phyloP scores from a whole-genome alignment of 2,797 vertebrate species.

The Rhynchonycteris naso region DNA sequence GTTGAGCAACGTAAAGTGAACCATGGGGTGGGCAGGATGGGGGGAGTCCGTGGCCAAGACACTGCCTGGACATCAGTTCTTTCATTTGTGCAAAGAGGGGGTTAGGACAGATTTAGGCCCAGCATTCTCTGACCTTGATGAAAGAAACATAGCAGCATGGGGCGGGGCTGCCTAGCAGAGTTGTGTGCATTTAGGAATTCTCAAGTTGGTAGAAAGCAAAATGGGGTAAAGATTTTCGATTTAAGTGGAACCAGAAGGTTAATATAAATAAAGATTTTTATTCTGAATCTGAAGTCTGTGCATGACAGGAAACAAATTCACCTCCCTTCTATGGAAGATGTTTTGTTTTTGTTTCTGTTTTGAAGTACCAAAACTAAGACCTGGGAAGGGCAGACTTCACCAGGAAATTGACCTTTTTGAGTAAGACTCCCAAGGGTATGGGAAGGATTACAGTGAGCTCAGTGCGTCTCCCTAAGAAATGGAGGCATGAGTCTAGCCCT shows the following conservation, averaged over 20 bases:
- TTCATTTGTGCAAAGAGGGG: background rate
- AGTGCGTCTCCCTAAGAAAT: background rate
- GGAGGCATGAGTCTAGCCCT: background rate
- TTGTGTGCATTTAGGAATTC: background rate
- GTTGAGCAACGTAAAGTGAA: background rate
- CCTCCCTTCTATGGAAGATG: background rate
- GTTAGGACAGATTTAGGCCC: background rate
- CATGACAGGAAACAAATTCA: background rate
- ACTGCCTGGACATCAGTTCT: background rate
- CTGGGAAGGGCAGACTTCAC: background rate
- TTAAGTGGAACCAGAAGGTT: background rate
- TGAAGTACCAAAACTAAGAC: background rate
- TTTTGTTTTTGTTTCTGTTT: conserved; percentile 1
- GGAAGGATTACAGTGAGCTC: background rate
- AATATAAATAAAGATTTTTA: background rate
- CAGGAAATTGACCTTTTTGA: background rate
- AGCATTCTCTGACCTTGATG: background rate
- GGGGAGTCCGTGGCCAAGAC: background rate
- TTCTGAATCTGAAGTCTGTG: background rate
- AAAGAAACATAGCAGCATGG: background rate
- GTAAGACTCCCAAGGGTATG: background rate
- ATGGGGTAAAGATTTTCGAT: background rate
- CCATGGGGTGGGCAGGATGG: background rate
- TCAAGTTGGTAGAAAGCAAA: background rate
- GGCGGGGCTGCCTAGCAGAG: background rate